Conservation (phyloP, 2,888 invertebrate species). For the Dinocampus coccinellae region DNA sequence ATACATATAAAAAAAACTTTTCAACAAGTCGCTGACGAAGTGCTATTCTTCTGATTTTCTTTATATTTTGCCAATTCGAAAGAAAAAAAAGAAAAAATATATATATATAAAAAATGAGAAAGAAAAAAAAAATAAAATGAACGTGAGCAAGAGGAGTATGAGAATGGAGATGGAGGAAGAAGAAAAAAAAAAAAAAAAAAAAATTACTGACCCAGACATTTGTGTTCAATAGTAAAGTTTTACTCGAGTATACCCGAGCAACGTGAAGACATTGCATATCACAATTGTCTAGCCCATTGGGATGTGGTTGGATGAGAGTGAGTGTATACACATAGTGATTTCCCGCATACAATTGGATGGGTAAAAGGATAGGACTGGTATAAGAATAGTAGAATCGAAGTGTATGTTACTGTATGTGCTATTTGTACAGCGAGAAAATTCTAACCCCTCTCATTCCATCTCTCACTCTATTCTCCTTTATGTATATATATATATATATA, state of each 20-base stretch:
- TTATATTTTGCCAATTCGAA: not conserved
- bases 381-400: slow-evolving; percentile 13
- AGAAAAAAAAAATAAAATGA: too few relatives aligned
- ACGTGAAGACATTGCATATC: slow-evolving; percentile 1
- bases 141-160: too few relatives aligned
- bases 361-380: too few relatives aligned
- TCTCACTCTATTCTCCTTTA: not conserved
- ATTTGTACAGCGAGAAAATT: not conserved
- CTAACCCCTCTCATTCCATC: not conserved
- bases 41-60: slow-evolving; percentile 29
- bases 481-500: too few relatives aligned
- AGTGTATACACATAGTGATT: slow-evolving; percentile 10
- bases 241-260: slow-evolving; percentile 1
- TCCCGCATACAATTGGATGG: not conserved
- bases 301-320: too few relatives aligned
- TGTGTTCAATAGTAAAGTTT: slow-evolving; percentile 7
- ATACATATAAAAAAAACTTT: not conserved
- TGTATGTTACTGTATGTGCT: slow-evolving; percentile 33
- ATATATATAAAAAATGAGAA: too few relatives aligned
- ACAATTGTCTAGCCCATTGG: too few relatives aligned
- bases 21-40: slow-evolving; percentile 33
- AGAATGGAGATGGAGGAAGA: too few relatives aligned
- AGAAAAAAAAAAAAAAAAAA: slow-evolving; percentile 10
- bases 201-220: slow-evolving; percentile 5
- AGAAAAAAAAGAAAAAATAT: not conserved